Evolutionary conservation across 2,888 invertebrate genomes (phyloP).

Genomic region (Hofmannophila pseudospretella): DNA sequence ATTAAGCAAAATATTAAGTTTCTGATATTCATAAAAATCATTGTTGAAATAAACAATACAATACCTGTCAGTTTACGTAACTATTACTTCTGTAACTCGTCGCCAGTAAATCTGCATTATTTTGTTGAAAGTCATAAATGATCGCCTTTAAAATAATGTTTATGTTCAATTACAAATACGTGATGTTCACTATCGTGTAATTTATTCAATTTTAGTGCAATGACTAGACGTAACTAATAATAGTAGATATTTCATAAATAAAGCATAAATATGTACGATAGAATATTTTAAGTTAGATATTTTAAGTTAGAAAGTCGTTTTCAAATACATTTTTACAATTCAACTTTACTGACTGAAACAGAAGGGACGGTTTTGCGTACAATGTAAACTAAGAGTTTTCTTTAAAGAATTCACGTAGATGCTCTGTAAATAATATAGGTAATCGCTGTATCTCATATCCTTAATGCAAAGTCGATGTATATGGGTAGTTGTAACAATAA

Average conservation of each 20-base stretch:
- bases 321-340: constrained; percentile 61
- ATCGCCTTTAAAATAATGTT: constrained; percentile 20
- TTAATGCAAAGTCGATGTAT: constrained; percentile 53
- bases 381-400: constrained; percentile 54
- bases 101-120: constrained; percentile 34
- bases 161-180: constrained; percentile 46
- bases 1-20: too few species aligned
- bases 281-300: constrained; percentile 49
- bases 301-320: constrained; percentile 53
- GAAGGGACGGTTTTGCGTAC: constrained; percentile 56
- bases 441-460: constrained; percentile 61
- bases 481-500: constrained; percentile 53
- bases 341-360: constrained; percentile 60
- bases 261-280: constrained; percentile 61
- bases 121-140: too few species aligned
- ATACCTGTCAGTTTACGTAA: too few species aligned
- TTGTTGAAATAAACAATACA: too few species aligned
- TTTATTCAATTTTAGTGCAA: constrained; percentile 77
- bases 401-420: constrained; percentile 46
- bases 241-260: constrained; percentile 45
- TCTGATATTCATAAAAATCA: too few species aligned
- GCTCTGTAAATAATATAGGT: constrained; percentile 60
- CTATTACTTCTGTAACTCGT: too few species aligned
- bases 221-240: constrained; percentile 70
- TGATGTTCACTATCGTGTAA: constrained; percentile 66